Conservation (phyloP, 2,113 vertebrate genomes). For the Chascanopsetta lugubris region DNA sequence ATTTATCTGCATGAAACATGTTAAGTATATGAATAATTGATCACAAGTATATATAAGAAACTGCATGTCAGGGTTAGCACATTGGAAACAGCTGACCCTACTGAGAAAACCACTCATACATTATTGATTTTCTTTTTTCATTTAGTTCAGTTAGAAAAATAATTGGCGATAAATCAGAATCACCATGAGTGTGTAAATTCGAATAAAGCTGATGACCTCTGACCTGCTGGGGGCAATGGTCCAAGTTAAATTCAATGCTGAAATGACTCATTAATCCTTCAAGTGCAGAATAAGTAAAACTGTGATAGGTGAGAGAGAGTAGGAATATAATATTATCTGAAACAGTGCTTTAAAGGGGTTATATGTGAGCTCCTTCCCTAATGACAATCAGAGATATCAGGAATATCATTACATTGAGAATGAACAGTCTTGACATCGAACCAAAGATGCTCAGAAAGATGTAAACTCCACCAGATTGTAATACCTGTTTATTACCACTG, state of each 20-base stretch:
- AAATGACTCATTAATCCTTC: too few species aligned
- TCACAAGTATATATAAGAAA: neutral
- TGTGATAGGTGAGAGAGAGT: too few species aligned
- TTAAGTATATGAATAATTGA: constrained; percentile 11
- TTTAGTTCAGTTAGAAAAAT: neutral
- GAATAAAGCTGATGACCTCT: neutral
- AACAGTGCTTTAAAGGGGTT: too few species aligned
- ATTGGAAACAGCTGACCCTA: neutral
- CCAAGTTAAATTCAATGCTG: neutral
- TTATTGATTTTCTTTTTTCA: neutral
- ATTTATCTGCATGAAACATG: neutral
- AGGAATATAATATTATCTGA: too few species aligned
- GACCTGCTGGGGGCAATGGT: neutral
- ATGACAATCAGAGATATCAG: too few species aligned
- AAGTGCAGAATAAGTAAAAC: too few species aligned
- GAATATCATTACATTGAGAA: too few species aligned
- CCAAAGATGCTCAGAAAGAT: too few species aligned
- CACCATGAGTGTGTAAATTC: neutral
- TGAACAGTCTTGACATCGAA: too few species aligned
- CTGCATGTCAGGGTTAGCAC: neutral
- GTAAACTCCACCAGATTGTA: too few species aligned
- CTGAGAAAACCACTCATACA: neutral
- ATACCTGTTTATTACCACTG: too few species aligned
- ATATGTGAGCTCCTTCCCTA: too few species aligned
- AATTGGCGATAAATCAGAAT: neutral